Evolutionary conservation across 2,797 vertebrate species (phyloP), one percentile per base, ranked within the genome.

Genomic region (Siniperca obscura): DNA sequence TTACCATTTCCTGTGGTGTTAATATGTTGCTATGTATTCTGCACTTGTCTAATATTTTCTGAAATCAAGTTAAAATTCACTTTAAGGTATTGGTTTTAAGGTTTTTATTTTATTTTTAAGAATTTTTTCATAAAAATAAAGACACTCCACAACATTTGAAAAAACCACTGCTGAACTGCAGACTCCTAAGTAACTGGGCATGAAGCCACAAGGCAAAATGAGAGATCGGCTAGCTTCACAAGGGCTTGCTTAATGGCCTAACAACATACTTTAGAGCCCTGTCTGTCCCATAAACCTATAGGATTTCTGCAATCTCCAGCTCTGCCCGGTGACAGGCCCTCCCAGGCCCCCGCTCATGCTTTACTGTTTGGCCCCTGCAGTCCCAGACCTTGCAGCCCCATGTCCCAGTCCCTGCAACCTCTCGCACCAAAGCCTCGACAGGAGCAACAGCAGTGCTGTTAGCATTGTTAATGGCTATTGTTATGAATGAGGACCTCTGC

Each of bases 401-500:
- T 77, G 81, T 90, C 87, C 88, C 86, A 52, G 87, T 82, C 86
- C 81, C 78, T 65, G 61, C 87, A 90, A 85, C 89, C 89, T 86
- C 81, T 82, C 22, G 59, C 81, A 92, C 91, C 90, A 80, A 84
- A 86, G 88, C 85, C 86, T 90, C 90, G 71, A 55, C 80, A 64
- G 87, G 84, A 68, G 90, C 85, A 92, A 85, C 92, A 85, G 90
- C 90, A 90, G 83, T 42, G 85, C 93, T 95, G 93, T 94, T 95
- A 94, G 95, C 93, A 93, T 95, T 96, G 94, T 96, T 95, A 95
- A 95, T 95, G 93, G 91, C 94, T 85, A 95, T 96, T 96, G 95
- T 96, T 95, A 95, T 94, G 94, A 96, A 96, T 93, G 94, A 94
- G 94, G 95, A 95, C 94, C 95, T 96, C 93, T 95, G 94, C 94